phyloP scores from a whole-genome alignment of 2,888 invertebrate genomes.

The Neocrepidodera transversa region DNA sequence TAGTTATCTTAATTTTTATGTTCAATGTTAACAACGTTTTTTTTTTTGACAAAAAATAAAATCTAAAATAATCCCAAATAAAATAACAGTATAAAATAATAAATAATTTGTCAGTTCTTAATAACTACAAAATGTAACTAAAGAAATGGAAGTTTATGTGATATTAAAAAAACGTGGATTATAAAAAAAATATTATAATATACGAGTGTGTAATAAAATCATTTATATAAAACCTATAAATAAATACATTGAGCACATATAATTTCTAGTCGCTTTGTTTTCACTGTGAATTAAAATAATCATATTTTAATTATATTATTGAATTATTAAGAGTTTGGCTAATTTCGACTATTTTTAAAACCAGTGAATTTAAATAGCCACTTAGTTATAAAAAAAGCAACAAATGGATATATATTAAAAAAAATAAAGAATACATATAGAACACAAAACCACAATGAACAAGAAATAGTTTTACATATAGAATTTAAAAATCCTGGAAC shows the following conservation, averaged over 20 bases:
- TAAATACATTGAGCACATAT: constrained; percentile 7
- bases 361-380: neutral
- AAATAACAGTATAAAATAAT: constrained; percentile 12
- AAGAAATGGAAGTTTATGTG: neutral
- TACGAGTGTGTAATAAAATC: neutral
- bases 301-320: too few species aligned
- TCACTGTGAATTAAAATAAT: neutral
- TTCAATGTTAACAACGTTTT: constrained; percentile 14
- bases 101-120: constrained; percentile 12
- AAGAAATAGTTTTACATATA: too few species aligned
- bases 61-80: constrained; percentile 1
- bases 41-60: neutral
- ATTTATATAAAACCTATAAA: neutral
- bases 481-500: too few species aligned
- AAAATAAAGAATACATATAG: too few species aligned
- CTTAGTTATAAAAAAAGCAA: neutral
- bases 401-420: constrained; percentile 1
- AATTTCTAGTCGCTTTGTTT: neutral
- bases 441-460: too few species aligned
- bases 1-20: neutral
- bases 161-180: neutral
- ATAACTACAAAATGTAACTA: neutral
- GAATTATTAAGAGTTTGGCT: constrained; percentile 9
- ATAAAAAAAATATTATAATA: neutral
- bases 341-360: neutral